These are phyloP conservation scores for Phalacrocorax carbo DNA, from an alignment of 2,113 vertebrate genomes.

Conservation along the genomic window DNA sequence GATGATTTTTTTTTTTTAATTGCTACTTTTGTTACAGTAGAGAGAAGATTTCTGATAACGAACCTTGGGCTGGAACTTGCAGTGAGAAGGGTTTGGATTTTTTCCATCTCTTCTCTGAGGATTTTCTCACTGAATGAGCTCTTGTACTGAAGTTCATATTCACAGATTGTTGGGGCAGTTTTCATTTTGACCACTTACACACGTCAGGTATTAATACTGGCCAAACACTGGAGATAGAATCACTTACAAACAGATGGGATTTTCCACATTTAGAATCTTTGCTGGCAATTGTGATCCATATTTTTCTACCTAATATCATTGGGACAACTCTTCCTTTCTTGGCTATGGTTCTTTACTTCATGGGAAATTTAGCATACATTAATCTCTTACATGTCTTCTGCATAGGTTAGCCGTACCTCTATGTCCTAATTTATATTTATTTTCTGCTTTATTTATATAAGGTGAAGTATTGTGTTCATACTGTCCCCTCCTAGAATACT, in stretches of 20 bases:
- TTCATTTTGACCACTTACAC: neutral
- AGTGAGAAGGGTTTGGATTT: neutral
- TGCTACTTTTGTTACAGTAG: neutral
- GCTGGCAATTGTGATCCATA: neutral
- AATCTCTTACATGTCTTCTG: neutral
- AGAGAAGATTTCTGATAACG: neutral
- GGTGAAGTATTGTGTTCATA: neutral
- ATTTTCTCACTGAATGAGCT: neutral
- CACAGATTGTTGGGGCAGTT: neutral
- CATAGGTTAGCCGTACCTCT: neutral
- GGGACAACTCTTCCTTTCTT: neutral
- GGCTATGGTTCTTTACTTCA: neutral
- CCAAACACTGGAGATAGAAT: neutral
- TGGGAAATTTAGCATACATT: neutral
- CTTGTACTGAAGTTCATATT: neutral
- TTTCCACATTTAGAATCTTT: neutral
- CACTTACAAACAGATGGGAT: neutral
- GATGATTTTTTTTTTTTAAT: neutral
- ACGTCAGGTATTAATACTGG: neutral
- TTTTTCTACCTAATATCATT: neutral
- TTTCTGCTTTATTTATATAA: constrained; percentile 2
- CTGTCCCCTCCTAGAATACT: neutral
- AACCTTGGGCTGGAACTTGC: neutral
- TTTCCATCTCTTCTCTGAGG: neutral
- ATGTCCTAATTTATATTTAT: constrained; percentile 21